Percentiles rank a stretch among this genome's conserved stretches.
Conservation (phyloP, 1,140 invertebrate species). For the Drosophila mojavensis region DNA sequence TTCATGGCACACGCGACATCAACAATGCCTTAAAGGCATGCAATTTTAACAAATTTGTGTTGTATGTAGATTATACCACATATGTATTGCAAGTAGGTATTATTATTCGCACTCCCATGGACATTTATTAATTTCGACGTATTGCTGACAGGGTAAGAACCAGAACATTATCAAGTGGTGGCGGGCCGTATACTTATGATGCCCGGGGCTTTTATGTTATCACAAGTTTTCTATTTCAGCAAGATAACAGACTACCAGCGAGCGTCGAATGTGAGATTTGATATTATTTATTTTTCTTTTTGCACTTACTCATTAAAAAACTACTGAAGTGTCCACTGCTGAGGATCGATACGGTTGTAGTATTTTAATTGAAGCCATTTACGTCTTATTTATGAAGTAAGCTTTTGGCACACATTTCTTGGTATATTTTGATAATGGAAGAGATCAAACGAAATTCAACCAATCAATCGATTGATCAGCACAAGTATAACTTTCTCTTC, state of each 20-base stretch:
- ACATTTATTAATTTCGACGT: constrained; percentile 21
- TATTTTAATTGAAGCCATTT: background rate
- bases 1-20: constrained; percentile 14
- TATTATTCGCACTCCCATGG: constrained; percentile 19
- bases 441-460: background rate
- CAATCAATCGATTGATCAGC: background rate
- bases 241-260: constrained; percentile 3
- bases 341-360: background rate
- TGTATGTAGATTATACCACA: no score
- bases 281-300: background rate
- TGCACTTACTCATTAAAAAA: background rate
- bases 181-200: background rate
- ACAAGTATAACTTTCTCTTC: constrained; percentile 14
- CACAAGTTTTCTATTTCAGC: constrained; percentile 1
- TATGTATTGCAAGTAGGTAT: constrained; percentile 4
- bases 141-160: constrained; percentile 8
- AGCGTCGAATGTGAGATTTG: background rate
- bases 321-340: background rate
- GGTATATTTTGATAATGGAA: background rate
- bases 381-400: no score
- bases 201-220: constrained; percentile 8
- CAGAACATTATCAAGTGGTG: constrained; percentile 22
- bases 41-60: constrained; percentile 16
- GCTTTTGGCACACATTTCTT: background rate
- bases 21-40: background rate